Evolutionary conservation across 2,113 vertebrate species (phyloP).

Genomic region (Lethenteron camtschaticum): DNA sequence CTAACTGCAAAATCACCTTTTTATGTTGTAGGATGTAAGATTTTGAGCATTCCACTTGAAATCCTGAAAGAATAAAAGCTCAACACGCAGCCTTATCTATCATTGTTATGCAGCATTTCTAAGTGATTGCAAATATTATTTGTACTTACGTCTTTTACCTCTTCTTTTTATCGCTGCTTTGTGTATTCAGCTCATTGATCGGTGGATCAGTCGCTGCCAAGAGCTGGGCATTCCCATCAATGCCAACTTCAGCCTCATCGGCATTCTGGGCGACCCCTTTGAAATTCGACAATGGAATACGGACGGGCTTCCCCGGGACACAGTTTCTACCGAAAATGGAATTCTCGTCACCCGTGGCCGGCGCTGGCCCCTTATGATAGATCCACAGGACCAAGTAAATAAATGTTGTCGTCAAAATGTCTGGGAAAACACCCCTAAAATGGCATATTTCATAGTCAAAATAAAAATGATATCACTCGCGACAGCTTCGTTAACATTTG

Average conservation of each 20-base stretch:
- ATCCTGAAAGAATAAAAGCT: too few species aligned
- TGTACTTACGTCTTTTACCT: too few species aligned
- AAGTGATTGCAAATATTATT: too few species aligned
- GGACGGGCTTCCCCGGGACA: conserved; percentile 40
- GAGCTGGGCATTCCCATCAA: conserved; percentile 36
- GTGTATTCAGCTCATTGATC: conserved; percentile 30
- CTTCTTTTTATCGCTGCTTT: not conserved
- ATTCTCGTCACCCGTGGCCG: conserved; percentile 42
- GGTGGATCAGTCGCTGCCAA: conserved; percentile 37
- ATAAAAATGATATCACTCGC: too few species aligned
- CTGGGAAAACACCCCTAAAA: not conserved
- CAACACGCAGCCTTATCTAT: too few species aligned
- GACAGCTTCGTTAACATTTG: too few species aligned
- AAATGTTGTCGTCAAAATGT: not conserved
- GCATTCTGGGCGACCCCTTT: conserved; percentile 37
- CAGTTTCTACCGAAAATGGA: conserved; percentile 43
- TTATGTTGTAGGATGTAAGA: too few species aligned
- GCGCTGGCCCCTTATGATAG: conserved; percentile 57
- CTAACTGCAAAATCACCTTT: too few species aligned
- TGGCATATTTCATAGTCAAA: not conserved
- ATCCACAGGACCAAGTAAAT: conserved; percentile 50
- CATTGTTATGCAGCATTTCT: too few species aligned
- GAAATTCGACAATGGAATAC: conserved; percentile 53
- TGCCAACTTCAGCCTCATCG: conserved; percentile 40
- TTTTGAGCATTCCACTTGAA: too few species aligned